Percentiles rank a stretch among this genome's conserved stretches.
These are phyloP conservation scores for Tillus elongatus DNA, from an alignment of 2,888 invertebrate species.

Conservation along the genomic window DNA sequence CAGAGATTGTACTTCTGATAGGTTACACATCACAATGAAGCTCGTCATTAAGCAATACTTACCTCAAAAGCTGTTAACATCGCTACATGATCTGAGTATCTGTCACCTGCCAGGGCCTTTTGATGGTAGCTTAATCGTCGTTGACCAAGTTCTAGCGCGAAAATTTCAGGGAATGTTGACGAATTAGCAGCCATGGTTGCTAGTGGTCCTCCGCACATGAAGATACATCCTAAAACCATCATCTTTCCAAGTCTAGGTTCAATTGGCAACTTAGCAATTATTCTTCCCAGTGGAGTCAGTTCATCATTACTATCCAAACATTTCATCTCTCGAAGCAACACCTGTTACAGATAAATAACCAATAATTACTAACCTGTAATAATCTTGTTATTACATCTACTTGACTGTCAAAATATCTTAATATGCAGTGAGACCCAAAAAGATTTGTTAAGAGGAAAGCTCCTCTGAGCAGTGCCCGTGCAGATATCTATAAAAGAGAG, in stretches of 20 bases:
- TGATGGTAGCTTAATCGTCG: constrained; percentile 76
- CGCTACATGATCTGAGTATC: constrained; percentile 91
- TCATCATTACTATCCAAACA: constrained; percentile 82
- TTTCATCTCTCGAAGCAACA: constrained; percentile 67
- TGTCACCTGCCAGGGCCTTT: constrained; percentile 73
- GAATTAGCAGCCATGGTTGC: constrained; percentile 92
- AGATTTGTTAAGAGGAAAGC: too few species aligned
- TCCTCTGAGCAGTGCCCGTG: too few species aligned
- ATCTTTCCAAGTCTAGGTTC: constrained; percentile 96
- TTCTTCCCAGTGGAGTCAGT: constrained; percentile 85
- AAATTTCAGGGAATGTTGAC: constrained; percentile 92
- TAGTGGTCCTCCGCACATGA: constrained; percentile 83
- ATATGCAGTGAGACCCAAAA: too few species aligned
- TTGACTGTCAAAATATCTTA: too few species aligned
- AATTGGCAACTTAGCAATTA: constrained; percentile 88
- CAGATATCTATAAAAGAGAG: too few species aligned
- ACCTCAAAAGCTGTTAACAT: constrained; percentile 86
- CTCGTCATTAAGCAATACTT: too few species aligned
- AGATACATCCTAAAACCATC: constrained; percentile 89
- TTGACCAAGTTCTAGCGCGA: constrained; percentile 66
- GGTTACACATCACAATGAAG: too few species aligned
- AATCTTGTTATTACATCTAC: too few species aligned
- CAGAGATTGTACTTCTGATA: too few species aligned
- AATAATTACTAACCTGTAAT: too few species aligned
- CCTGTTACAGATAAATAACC: constrained; percentile 20